Base-by-base conservation (phyloP, 2,888 invertebrate species). In the Pterostichus niger region DNA sequence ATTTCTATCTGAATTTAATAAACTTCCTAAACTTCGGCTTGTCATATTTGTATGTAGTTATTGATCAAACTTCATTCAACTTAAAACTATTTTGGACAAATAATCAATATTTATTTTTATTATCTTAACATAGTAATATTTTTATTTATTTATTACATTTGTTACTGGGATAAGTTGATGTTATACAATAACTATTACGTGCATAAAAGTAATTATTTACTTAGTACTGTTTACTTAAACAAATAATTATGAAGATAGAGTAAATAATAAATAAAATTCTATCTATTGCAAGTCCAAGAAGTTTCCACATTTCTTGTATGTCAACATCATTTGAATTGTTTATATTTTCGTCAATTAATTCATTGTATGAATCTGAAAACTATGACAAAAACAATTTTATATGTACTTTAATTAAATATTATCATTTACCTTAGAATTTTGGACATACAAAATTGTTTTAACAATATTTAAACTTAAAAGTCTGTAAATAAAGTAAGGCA, bases 281-380 rank as follows among this genome's bases (percentile, higher is more conserved):
- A 78, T 90, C 89, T 24, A 90, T 86, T n/a, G 86, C 86, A 15
- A 86, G 84, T 33, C 87, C 88, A 0, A 89, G 84, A 31, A 88
- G 84, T 54, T 87, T 86, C 89, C 89, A 89, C 81, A 87, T 86
- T 24, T 85, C 85, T 85, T 88, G 88, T 7, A 86, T 73, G 71
- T 81, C 61, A 11, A 46, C 54, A 73, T 44, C 49, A 44, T 75
- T 44, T 13, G 59, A 75, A 44, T 71, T 40, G 40, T 9, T 24
- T 44, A 24, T 35, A 33, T 73, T 46, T 9, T 82, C 81, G 7
- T 79, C 71, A 24, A 73, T 54, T 44, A 82, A 31, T 13, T 82
- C 75, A 75, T 82, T 75, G 31, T 82, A 82, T n/a, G 82, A 56
- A 13, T 82, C 75, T 44, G 82, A 82, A 75, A 75, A 75, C 82